Conservation (phyloP, 2,113 vertebrate species). For the Crotalus helleri region DNA sequence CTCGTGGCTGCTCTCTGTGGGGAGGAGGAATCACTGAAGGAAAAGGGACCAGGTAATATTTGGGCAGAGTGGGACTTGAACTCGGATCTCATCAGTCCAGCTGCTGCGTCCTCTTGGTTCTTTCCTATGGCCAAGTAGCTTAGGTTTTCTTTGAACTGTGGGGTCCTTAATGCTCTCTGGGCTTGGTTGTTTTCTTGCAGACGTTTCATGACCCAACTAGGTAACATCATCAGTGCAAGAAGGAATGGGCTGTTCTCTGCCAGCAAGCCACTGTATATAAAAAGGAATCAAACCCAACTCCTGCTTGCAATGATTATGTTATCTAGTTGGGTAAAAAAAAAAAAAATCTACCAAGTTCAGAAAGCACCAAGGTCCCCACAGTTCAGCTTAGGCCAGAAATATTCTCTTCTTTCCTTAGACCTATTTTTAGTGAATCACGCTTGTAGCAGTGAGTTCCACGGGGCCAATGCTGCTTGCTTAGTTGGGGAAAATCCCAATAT, state of each 20-base stretch:
- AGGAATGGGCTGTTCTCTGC: background rate
- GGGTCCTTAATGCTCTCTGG: too few species aligned
- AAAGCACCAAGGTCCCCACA: too few species aligned
- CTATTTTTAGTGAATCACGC: background rate
- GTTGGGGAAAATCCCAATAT: background rate
- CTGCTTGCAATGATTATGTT: background rate
- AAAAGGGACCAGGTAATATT: background rate
- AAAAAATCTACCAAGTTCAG: too few species aligned
- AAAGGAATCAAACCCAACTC: background rate
- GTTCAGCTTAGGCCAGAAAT: background rate
- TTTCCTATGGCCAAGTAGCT: background rate
- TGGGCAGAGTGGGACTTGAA: background rate
- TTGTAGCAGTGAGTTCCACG: background rate
- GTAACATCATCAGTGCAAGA: too few species aligned
- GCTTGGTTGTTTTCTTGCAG: too few species aligned
- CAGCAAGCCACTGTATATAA: background rate
- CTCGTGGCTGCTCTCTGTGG: background rate
- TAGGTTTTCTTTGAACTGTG: too few species aligned
- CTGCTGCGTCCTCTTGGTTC: background rate
- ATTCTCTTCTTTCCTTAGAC: background rate
- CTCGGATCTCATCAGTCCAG: background rate
- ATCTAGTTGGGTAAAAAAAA: background rate
- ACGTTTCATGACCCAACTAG: too few species aligned
- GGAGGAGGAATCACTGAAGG: background rate
- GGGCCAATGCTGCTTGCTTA: background rate